Base-by-base conservation (phyloP, 2,888 invertebrate genomes). In the Gari tellinella region DNA sequence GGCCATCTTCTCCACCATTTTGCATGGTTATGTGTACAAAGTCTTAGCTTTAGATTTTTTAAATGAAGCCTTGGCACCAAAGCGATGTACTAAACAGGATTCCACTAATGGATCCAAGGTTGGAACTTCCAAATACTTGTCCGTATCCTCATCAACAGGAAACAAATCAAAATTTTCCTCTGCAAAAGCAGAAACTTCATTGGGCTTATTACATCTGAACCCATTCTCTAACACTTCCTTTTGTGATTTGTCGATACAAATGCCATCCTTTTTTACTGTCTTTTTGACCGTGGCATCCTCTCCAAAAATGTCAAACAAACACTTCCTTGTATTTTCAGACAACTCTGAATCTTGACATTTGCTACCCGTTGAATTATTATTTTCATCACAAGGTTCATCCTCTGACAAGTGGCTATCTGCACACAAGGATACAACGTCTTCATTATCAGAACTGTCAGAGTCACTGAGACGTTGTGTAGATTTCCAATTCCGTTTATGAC, bases 1-100 rank as follows among this genome's bases (percentile, higher is more conserved):
- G 2, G 56, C 55, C 25, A 63, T 63, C 17, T 63, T 72, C 23
- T 72, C 66, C 1, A 72, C 26, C 56, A 56, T 66, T 62, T 72
- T 67, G 21, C 21, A 38, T 8, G 72, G 72, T 37, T 72, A 67
- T n/a, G 37, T 21, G 52, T 46, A 41, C 26, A 72, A 57, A 25
- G 25, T 10, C 45, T 56, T 66, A 8, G 40, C 49, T 38, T 60
- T 60, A 15, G 31, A 15, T n/a, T n/a, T 45, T 19, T 45, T 45
- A 56, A 66, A 72, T n/a, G 65, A 26, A 19, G 60, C 66, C 15
- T 61, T 60, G n/a, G 37, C 23, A 49, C 64, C 55, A 60, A 53
- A 52, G 38, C 46, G 40, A 14, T 60, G 48, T 14, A 58, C 23
- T 10, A 70, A 51, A 55, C 60, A 65, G 23, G 38, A 25, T 17